A percentile compares a stretch with the other conserved stretches of the same genome.
phyloP scores from a whole-genome alignment of 2,113 vertebrate genomes.

The Vulpes lagopus region DNA sequence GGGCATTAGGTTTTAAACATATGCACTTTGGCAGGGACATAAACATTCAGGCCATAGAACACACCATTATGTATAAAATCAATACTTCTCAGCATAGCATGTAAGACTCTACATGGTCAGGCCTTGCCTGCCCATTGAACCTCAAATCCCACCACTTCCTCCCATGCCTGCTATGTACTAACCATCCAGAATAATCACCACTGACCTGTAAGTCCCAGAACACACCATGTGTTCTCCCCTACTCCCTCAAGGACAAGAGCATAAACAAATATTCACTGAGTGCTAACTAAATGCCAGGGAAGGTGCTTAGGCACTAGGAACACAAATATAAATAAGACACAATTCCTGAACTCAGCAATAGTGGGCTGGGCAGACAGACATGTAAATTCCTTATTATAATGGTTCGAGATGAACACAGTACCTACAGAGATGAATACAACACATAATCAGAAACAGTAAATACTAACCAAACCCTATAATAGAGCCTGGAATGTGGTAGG shows the following conservation, averaged over 20 bases:
- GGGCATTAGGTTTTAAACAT: not conserved
- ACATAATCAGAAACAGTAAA: conserved; percentile 45
- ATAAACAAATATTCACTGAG: conserved; percentile 21
- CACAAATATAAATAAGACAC: conserved; percentile 47
- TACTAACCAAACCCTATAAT: not conserved
- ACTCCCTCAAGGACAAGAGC: conserved; percentile 14
- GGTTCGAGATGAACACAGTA: conserved; percentile 23
- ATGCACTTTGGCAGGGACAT: not conserved
- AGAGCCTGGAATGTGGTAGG: not conserved
- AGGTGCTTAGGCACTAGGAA: not conserved
- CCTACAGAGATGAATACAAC: not conserved
- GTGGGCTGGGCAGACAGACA: not conserved
- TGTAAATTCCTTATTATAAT: conserved; percentile 19
- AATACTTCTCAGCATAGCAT: not conserved
- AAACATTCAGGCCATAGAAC: conserved; percentile 31
- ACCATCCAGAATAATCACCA: not conserved
- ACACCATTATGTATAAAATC: conserved; percentile 2
- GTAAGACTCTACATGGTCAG: not conserved
- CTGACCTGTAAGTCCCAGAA: conserved; percentile 39
- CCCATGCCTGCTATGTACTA: not conserved
- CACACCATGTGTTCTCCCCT: not conserved
- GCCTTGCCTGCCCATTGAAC: not conserved
- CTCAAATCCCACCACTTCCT: not conserved
- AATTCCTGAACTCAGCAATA: conserved; percentile 38
- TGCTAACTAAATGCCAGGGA: conserved; percentile 33